Evolutionary conservation across 2,888 invertebrate species (phyloP).

Genomic region (Chelonus formosanus): DNA sequence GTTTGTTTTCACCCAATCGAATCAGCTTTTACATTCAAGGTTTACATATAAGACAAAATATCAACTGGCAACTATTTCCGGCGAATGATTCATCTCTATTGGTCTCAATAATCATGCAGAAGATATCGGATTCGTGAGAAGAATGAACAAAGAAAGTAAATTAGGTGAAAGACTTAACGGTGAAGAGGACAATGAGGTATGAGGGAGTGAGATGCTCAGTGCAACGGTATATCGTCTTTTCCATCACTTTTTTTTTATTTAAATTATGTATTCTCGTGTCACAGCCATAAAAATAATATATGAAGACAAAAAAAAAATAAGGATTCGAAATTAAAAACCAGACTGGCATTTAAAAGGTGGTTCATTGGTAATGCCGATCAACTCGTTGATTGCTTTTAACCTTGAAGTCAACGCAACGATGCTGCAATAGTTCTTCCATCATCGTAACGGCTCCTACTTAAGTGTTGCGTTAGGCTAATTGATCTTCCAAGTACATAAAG

Average conservation of each 20-base stretch:
- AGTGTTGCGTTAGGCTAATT: too few relatives aligned
- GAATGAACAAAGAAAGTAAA: slow-evolving; percentile 39
- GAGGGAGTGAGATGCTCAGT: slow-evolving; percentile 27
- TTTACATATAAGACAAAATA: too few relatives aligned
- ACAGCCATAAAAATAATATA: not conserved
- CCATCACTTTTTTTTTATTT: slow-evolving; percentile 15
- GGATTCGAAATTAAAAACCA: not conserved
- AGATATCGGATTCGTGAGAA: not conserved
- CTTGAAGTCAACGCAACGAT: too few relatives aligned
- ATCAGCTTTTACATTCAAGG: too few relatives aligned
- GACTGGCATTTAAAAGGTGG: too few relatives aligned
- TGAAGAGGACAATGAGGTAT: slow-evolving; percentile 44
- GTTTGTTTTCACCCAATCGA: too few relatives aligned
- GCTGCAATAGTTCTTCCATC: too few relatives aligned
- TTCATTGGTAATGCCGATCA: too few relatives aligned
- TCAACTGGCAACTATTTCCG: too few relatives aligned
- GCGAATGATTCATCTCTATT: not conserved
- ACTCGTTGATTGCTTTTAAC: too few relatives aligned
- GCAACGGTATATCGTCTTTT: slow-evolving; percentile 36
- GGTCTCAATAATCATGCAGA: slow-evolving; percentile 1
- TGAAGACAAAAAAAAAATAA: not conserved
- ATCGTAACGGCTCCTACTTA: too few relatives aligned
- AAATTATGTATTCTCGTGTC: not conserved
- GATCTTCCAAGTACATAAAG: too few relatives aligned
- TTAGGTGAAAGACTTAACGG: slow-evolving; percentile 48